Base-by-base conservation (phyloP, 2,113 vertebrate genomes). In the Zosterops hypoxanthus region DNA sequence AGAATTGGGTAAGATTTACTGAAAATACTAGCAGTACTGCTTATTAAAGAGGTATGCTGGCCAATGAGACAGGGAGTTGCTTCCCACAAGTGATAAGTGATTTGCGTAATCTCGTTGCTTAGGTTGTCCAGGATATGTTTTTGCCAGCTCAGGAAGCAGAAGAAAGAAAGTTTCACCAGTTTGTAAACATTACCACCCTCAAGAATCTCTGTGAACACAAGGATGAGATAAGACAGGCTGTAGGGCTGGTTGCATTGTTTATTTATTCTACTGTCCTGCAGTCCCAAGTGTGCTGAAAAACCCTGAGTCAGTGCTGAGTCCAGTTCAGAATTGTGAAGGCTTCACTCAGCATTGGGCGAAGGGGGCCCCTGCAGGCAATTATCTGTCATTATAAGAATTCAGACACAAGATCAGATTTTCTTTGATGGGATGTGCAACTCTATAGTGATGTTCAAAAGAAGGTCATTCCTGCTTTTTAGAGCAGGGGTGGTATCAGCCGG, bases 161-260 rank as follows among this genome's bases (percentile, higher is more conserved):
- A 97, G 98, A 99, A 98, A 99, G 99, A 98, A 98, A 98, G 98
- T 99, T 98, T 99, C 98, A 98, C 96, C 98, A 79, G 82, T 97
- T 95, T 97, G 96, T 99, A 99, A 99, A 99, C 97, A 98, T 95
- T 97, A 92, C 97, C 97, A 97, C 96, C 97, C 93, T 95, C 86
- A 94, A 97, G 97, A 97, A 97, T 98, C 97, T 94, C 97, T 96
- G 95, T 93, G 97, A 98, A 98, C 98, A 82, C 94, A 96, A 93
- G 71, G 94, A 83, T 92, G 97, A 99, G 98, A 99, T 99, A 99
- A 99, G 98, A 96, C 96, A 95, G 97, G 92, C 95, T 91, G 44
- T 82, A 70, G 84, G 66, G 49, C 94, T 90, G 69, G 42, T 88
- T 75, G 80, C 68, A 20, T 23, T 98, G 97, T 98, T 98, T 98